Percentiles rank a stretch among this genome's conserved stretches.
Evolutionary conservation across 2,797 vertebrate species (phyloP).

Genomic region (Crocidura indochinensis): DNA sequence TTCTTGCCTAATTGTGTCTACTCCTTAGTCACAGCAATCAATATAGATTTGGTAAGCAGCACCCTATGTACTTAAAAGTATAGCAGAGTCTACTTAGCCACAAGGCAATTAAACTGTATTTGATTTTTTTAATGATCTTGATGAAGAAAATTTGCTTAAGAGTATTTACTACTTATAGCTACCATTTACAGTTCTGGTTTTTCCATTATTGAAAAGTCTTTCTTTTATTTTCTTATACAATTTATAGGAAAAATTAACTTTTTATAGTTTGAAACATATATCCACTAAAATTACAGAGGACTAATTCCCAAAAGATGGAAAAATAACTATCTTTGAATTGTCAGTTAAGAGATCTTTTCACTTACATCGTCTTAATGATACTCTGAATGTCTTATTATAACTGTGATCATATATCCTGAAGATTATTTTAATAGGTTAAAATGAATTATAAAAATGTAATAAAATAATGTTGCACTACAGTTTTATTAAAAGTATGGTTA

Average conservation of each 20-base stretch:
- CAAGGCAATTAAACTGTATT: conserved; percentile 61
- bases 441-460: background rate
- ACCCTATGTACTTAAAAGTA: conserved; percentile 48
- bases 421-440: background rate
- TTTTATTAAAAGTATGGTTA: background rate
- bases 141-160: conserved; percentile 58
- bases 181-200: background rate
- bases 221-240: background rate
- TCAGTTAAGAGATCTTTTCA: background rate
- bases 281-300: conserved; percentile 4
- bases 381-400: background rate
- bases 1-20: conserved; percentile 45
- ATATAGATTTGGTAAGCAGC: conserved; percentile 38
- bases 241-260: background rate
- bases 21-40: background rate
- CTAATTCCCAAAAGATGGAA: background rate
- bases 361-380: background rate
- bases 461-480: background rate
- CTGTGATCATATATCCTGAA: background rate
- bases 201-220: conserved; percentile 19
- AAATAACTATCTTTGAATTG: background rate
- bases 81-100: conserved; percentile 12
- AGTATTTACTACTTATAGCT: background rate
- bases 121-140: conserved; percentile 25
- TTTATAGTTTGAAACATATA: conserved; percentile 40